phyloP scores from a whole-genome alignment of 2,888 invertebrate species.

The Macropis europaea region DNA sequence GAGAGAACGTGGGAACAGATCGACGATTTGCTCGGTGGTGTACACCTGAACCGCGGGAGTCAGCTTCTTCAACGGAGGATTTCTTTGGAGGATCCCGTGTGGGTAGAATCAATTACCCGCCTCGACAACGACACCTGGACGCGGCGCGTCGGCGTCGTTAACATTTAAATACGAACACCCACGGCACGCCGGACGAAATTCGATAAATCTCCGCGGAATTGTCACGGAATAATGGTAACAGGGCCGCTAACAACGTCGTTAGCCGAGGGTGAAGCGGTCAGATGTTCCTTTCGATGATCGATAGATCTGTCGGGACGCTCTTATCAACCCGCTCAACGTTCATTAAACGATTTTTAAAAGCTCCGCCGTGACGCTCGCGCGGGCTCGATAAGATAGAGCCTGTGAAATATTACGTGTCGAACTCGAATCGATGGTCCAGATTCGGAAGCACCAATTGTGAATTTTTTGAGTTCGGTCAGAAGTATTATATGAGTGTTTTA shows the following conservation, averaged over 20 bases:
- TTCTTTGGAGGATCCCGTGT: conserved; percentile 43
- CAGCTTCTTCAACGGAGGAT: conserved; percentile 6
- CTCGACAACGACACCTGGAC: conserved; percentile 50
- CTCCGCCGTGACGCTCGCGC: background rate
- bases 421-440: conserved; percentile 2
- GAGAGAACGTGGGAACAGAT: conserved; percentile 65
- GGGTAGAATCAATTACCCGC: conserved; percentile 65
- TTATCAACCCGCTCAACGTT: background rate
- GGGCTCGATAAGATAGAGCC: conserved; percentile 9
- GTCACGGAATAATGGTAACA: conserved; percentile 57
- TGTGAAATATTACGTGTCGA: conserved; percentile 16
- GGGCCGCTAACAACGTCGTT: conserved; percentile 56
- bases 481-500: too few relatives aligned
- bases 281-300: conserved; percentile 27
- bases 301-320: conserved; percentile 24
- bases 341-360: background rate
- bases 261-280: background rate
- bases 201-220: conserved; percentile 54
- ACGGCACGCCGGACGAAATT: conserved; percentile 39
- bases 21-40: conserved; percentile 58
- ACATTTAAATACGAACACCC: conserved; percentile 59
- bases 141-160: conserved; percentile 44
- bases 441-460: conserved; percentile 20
- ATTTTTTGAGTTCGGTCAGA: too few relatives aligned
- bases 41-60: conserved; percentile 41